phyloP scores from a whole-genome alignment of 2,797 vertebrate genomes.

The Chrosomus eos region DNA sequence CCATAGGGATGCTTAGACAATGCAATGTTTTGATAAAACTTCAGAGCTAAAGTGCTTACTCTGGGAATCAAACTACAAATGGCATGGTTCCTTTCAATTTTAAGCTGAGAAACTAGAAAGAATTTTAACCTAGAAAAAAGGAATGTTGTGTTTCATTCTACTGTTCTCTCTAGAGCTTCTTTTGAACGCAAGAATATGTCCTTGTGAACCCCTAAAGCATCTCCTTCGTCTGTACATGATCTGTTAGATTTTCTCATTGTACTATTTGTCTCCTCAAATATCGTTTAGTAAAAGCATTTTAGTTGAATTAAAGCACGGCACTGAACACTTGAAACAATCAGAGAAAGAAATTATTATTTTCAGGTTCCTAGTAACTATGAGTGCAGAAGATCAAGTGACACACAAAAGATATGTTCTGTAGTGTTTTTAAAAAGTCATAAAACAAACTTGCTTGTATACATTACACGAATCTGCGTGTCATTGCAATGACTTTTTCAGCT shows the following conservation, averaged over 20 bases:
- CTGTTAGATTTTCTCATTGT: neutral
- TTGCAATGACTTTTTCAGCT: neutral
- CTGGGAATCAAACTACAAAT: neutral
- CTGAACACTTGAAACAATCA: neutral
- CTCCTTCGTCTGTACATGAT: neutral
- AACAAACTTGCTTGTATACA: neutral
- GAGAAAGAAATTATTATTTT: neutral
- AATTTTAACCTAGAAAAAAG: neutral
- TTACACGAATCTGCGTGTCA: neutral
- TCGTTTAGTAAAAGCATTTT: neutral
- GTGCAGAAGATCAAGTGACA: neutral
- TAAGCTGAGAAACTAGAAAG: neutral
- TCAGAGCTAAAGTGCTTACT: neutral
- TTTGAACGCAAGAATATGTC: neutral
- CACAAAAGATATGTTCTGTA: neutral
- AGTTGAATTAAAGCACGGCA: neutral
- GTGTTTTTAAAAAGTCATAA: neutral
- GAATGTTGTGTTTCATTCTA: neutral
- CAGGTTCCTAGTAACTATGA: neutral
- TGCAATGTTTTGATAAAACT: neutral
- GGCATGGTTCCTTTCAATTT: neutral
- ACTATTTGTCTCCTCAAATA: neutral
- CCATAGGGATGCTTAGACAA: neutral
- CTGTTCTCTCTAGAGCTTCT: neutral
- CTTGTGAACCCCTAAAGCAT: neutral